These are phyloP conservation scores for Alethe diademata DNA, from an alignment of 2,113 vertebrate species.

Conservation along the genomic window DNA sequence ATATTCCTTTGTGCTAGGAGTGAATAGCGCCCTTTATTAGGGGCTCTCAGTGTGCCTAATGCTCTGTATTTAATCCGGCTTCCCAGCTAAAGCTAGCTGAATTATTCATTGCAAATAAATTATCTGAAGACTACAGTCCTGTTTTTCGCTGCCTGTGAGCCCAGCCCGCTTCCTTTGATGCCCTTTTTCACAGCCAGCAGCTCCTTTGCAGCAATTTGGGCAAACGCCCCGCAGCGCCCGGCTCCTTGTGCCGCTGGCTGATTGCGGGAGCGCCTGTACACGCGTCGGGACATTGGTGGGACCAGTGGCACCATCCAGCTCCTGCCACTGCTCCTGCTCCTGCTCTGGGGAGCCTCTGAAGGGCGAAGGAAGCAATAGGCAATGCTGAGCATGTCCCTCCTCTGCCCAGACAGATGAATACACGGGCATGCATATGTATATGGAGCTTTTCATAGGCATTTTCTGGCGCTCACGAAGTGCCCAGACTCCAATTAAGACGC, in stretches of 20 bases:
- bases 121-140: not conserved
- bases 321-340: not conserved
- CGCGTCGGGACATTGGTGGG: not conserved
- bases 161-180: not conserved
- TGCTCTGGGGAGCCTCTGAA: not conserved
- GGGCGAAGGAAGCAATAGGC: not conserved
- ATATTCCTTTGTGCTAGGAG: constrained; percentile 46
- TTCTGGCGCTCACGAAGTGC: not conserved
- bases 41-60: not conserved
- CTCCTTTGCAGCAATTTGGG: not conserved
- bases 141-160: not conserved
- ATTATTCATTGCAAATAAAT: constrained; percentile 60
- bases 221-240: fast-evolving
- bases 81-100: constrained; percentile 13
- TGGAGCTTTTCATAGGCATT: not conserved
- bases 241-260: not conserved
- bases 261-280: fast-evolving
- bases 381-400: not conserved
- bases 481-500: not conserved
- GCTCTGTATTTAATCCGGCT: constrained; percentile 40
- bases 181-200: not conserved
- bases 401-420: not conserved
- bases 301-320: fast-evolving
- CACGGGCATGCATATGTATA: not conserved
- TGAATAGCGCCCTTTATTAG: constrained; percentile 24